Percentiles rank a stretch among this genome's conserved stretches.
phyloP scores from a whole-genome alignment of 92 coral and sea anemone genomes.

The Epizoanthus ramosus region DNA sequence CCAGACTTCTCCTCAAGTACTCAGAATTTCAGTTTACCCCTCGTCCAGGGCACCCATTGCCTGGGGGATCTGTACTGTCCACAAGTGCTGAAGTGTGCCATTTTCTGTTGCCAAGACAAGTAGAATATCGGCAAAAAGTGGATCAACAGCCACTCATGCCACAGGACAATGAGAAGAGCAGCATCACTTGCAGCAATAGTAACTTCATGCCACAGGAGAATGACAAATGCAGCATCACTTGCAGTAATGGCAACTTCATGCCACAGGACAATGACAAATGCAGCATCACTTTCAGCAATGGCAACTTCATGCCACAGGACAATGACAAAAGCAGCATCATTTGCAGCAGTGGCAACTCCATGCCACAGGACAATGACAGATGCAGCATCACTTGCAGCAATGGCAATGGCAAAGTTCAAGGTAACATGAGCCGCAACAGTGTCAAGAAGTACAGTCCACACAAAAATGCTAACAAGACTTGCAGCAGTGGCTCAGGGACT shows the following conservation, averaged over 20 bases:
- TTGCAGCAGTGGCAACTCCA: background rate
- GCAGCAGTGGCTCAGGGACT: background rate
- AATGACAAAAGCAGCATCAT: too few species aligned
- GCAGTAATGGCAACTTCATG: background rate
- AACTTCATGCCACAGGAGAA: background rate
- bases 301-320: background rate
- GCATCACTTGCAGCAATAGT: too few species aligned
- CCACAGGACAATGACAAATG: background rate
- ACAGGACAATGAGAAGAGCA: too few species aligned
- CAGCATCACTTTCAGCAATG: conserved; percentile 17
- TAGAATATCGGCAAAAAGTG: background rate
- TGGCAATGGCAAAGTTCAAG: background rate
- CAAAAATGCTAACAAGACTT: background rate
- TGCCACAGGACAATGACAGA: background rate
- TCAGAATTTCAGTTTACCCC: conserved; percentile 31
- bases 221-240: background rate
- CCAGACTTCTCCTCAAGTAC: conserved; percentile 23
- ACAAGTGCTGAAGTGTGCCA: conserved; percentile 22
- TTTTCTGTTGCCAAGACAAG: background rate
- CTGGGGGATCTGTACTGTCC: background rate
- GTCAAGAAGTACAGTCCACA: background rate
- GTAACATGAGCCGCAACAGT: background rate
- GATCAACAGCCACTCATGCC: background rate
- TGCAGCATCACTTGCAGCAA: conserved; percentile 20
- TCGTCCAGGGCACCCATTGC: conserved; percentile 40